These are phyloP conservation scores for Nestor notabilis DNA, from an alignment of 2,113 vertebrate species.

Conservation along the genomic window DNA sequence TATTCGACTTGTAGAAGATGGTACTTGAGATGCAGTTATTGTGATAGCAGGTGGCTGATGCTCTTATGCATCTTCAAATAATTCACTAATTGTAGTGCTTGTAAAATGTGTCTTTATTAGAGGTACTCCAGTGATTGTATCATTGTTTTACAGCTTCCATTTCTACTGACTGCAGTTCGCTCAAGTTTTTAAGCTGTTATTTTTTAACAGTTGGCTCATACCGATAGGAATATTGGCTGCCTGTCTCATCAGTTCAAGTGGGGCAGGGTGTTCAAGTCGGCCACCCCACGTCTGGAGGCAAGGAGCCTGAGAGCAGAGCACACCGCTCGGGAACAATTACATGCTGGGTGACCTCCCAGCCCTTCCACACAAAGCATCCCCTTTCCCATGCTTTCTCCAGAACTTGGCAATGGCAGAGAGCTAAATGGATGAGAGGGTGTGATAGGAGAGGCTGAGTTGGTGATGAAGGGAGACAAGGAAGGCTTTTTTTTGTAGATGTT, in stretches of 20 bases:
- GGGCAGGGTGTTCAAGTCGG: not conserved
- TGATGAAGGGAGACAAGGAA: not conserved
- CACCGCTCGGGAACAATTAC: not conserved
- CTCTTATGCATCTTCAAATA: not conserved
- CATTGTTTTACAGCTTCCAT: not conserved
- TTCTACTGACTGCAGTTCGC: not conserved
- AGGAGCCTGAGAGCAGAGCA: slow-evolving; percentile 25
- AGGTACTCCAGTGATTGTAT: not conserved
- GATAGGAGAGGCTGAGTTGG: not conserved
- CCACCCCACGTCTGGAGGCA: not conserved
- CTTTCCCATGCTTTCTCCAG: slow-evolving; percentile 43
- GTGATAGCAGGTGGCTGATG: not conserved
- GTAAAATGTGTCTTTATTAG: not conserved
- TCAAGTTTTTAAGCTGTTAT: not conserved
- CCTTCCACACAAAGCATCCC: not conserved
- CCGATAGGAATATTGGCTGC: not conserved
- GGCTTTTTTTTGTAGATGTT: not conserved
- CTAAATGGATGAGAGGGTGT: not conserved
- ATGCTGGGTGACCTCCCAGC: slow-evolving; percentile 1
- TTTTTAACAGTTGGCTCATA: not conserved
- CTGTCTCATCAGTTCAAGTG: not conserved
- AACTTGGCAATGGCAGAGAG: slow-evolving; percentile 9
- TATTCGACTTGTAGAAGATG: not conserved
- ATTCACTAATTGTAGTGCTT: not conserved
- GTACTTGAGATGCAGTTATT: not conserved